phyloP scores from a whole-genome alignment of 2,797 vertebrate species.

The Allobates femoralis region DNA sequence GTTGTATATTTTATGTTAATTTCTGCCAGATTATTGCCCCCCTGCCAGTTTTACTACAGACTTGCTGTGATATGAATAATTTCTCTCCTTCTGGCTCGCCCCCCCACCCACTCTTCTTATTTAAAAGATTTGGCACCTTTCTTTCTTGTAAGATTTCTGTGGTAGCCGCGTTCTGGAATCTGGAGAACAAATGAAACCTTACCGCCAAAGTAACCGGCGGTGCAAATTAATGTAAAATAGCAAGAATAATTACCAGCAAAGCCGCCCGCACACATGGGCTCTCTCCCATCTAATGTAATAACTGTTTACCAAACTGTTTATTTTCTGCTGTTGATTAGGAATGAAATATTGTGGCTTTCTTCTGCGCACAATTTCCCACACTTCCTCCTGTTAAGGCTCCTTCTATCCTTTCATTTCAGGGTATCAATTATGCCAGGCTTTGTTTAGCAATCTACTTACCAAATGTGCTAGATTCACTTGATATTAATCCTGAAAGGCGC shows the following conservation, averaged over 20 bases:
- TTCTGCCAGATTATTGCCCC: constrained; percentile 83
- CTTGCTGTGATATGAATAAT: constrained; percentile 84
- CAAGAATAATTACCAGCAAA: constrained; percentile 83
- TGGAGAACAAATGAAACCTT: constrained; percentile 81
- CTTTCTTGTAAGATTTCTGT: constrained; percentile 83
- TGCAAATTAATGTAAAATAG: constrained; percentile 79
- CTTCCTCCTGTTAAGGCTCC: background rate
- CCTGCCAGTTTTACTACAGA: constrained; percentile 82
- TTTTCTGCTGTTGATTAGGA: constrained; percentile 82
- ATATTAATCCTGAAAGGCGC: background rate
- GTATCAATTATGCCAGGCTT: background rate
- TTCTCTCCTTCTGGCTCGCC: constrained; percentile 73
- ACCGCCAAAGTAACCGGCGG: constrained; percentile 77
- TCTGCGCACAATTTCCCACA: constrained; percentile 41
- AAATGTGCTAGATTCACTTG: background rate
- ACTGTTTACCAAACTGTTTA: constrained; percentile 86
- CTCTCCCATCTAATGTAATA: constrained; percentile 82
- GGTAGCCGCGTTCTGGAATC: constrained; percentile 82
- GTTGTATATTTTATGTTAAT: constrained; percentile 88
- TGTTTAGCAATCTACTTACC: background rate
- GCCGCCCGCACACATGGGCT: constrained; percentile 81
- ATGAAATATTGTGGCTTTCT: constrained; percentile 84
- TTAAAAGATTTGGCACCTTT: constrained; percentile 83
- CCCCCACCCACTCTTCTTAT: constrained; percentile 68
- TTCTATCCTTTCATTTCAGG: background rate